phyloP scores from a whole-genome alignment of 2,113 vertebrate species.

The Phrynosoma blainvillii region DNA sequence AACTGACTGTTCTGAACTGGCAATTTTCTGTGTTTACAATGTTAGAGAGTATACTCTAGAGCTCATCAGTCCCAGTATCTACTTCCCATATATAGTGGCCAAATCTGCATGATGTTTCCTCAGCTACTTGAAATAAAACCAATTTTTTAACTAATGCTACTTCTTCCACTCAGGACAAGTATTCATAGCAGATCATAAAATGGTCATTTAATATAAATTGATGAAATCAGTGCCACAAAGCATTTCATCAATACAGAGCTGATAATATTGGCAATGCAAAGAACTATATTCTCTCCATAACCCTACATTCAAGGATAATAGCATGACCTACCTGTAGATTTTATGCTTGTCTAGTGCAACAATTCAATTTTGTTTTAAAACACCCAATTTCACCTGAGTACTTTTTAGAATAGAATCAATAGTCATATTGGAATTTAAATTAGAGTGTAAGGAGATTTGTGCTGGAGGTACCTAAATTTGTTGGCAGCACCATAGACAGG shows the following conservation, averaged over 20 bases:
- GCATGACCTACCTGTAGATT: background rate
- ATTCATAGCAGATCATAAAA: slow-evolving; percentile 47
- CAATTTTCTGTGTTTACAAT: background rate
- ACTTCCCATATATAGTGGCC: background rate
- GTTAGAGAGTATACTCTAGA: background rate
- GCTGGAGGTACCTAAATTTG: slow-evolving; percentile 18
- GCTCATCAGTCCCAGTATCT: background rate
- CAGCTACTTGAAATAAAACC: background rate
- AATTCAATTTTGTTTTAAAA: slow-evolving; percentile 35
- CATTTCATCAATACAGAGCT: slow-evolving; percentile 37
- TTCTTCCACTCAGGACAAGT: slow-evolving; percentile 1
- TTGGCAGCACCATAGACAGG: slow-evolving; percentile 13
- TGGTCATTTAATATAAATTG: slow-evolving; percentile 52
- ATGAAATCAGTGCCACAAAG: slow-evolving; percentile 26
- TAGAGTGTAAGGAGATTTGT: slow-evolving; percentile 44
- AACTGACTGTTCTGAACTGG: background rate
- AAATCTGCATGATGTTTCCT: background rate
- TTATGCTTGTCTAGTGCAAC: slow-evolving; percentile 15
- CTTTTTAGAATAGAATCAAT: slow-evolving; percentile 48
- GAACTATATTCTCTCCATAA: background rate
- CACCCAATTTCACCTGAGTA: slow-evolving; percentile 17
- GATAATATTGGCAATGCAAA: slow-evolving; percentile 17
- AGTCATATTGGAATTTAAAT: slow-evolving; percentile 52
- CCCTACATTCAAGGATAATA: background rate
- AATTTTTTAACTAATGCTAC: slow-evolving; percentile 6